These are phyloP conservation scores for Mesoclemmys tuberculata DNA, from an alignment of 2,113 vertebrate species.

Conservation along the genomic window DNA sequence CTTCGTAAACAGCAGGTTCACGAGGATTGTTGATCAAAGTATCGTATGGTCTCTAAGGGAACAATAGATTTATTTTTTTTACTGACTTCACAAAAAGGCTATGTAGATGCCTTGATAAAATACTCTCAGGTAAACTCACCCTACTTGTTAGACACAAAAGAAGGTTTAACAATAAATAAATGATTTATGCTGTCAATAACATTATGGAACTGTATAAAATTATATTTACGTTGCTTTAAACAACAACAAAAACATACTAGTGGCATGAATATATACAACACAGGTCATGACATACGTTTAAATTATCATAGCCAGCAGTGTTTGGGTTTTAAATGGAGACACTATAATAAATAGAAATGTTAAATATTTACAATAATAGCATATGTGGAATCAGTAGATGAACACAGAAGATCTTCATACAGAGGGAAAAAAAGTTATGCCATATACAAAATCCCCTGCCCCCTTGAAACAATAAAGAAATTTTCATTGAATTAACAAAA, in stretches of 20 bases:
- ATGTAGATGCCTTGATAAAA: slow-evolving; percentile 67
- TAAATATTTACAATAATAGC: slow-evolving; percentile 82
- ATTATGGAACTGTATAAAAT: slow-evolving; percentile 73
- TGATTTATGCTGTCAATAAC: slow-evolving; percentile 69
- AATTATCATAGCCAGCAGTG: slow-evolving; percentile 74
- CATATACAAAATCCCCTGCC: slow-evolving; percentile 54
- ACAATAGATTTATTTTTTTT: slow-evolving; percentile 15
- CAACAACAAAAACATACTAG: slow-evolving; percentile 64
- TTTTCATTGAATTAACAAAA: slow-evolving; percentile 48
- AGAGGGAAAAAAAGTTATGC: slow-evolving; percentile 60
- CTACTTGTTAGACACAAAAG: slow-evolving; percentile 69
- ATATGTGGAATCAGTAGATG: slow-evolving; percentile 75
- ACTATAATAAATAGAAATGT: slow-evolving; percentile 80
- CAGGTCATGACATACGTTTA: slow-evolving; percentile 67
- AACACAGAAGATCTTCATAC: slow-evolving; percentile 75
- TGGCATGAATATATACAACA: slow-evolving; percentile 78
- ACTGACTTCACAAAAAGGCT: slow-evolving; percentile 60
- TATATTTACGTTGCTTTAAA: slow-evolving; percentile 72
- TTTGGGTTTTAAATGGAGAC: slow-evolving; percentile 65
- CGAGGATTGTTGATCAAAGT: slow-evolving; percentile 60
- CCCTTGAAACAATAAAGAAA: not conserved
- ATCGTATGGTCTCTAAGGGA: slow-evolving; percentile 58
- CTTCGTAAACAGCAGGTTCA: slow-evolving; percentile 72
- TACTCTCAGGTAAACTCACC: slow-evolving; percentile 53
- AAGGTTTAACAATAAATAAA: slow-evolving; percentile 74